A percentile compares a stretch with the other conserved stretches of the same genome.
Conservation (phyloP, 64 coral and sea anemone genomes). For the Dendronephthya gigantea region DNA sequence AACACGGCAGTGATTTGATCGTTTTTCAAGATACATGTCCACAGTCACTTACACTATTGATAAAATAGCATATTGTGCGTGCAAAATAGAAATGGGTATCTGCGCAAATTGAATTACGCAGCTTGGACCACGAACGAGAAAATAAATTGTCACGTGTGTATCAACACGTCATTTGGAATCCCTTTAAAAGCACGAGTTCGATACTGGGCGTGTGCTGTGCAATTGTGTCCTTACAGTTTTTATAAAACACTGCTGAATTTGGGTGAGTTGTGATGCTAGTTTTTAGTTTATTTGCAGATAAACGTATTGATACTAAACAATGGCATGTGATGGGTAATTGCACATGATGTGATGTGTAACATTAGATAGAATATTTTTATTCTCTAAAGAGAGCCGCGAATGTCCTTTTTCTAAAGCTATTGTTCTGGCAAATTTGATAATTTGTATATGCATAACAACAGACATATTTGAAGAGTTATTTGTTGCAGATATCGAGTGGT, state of each 20-base stretch:
- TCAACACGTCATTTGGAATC: neutral
- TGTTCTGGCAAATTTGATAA: neutral
- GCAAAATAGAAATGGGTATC: neutral
- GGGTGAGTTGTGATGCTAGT: neutral
- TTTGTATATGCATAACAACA: neutral
- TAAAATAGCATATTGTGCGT: neutral
- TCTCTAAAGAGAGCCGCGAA: neutral
- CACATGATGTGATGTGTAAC: neutral
- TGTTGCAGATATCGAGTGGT: neutral
- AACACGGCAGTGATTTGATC: no score
- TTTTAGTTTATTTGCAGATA: neutral
- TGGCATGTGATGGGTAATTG: neutral
- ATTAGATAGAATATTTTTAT: neutral
- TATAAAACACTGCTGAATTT: neutral
- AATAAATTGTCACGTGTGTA: neutral
- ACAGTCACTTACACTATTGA: no score
- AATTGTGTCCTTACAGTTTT: no score
- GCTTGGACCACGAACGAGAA: no score
- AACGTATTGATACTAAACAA: neutral
- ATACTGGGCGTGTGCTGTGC: neutral
- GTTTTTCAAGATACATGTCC: no score
- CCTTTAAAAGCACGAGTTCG: no score
- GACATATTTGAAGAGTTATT: neutral
- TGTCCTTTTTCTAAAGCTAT: neutral
- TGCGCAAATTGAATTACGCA: neutral